These are phyloP conservation scores for Rhabdornis inornatus DNA, from an alignment of 2,113 vertebrate genomes.

Conservation along the genomic window DNA sequence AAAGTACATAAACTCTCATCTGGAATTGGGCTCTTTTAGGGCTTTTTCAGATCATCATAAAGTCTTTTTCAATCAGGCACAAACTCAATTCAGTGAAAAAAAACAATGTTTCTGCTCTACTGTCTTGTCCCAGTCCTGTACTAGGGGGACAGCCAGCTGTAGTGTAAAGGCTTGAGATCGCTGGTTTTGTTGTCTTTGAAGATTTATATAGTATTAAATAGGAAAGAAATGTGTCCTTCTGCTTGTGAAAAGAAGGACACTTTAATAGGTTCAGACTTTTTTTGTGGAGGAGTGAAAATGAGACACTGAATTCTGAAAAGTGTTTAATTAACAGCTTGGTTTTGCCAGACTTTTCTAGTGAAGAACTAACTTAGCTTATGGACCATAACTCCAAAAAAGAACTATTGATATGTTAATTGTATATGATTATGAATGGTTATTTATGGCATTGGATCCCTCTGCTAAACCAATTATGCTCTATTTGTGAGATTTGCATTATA, in stretches of 20 bases:
- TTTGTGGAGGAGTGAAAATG: conserved; percentile 42
- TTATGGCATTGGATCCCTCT: conserved; percentile 69
- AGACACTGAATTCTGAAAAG: conserved; percentile 62
- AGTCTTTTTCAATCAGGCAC: background rate
- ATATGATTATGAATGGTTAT: conserved; percentile 72
- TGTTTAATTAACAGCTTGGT: conserved; percentile 68
- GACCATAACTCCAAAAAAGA: conserved; percentile 67
- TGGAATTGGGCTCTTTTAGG: background rate
- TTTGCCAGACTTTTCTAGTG: conserved; percentile 64
- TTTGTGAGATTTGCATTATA: conserved; percentile 70
- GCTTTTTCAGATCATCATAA: background rate
- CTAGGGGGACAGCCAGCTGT: background rate
- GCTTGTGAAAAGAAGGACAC: conserved; percentile 8
- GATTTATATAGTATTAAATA: conserved; percentile 26
- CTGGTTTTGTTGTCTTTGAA: background rate
- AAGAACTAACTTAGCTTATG: conserved; percentile 69
- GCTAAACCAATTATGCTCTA: conserved; percentile 72
- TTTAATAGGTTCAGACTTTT: conserved; percentile 40
- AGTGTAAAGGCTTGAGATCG: background rate
- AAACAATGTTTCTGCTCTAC: background rate
- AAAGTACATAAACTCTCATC: background rate
- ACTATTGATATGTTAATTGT: conserved; percentile 75
- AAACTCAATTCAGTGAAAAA: background rate
- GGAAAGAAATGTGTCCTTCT: background rate
- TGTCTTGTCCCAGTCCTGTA: background rate